These are phyloP conservation scores for Bovichtus diacanthus DNA, from an alignment of 2,797 vertebrate species.

Conservation along the genomic window DNA sequence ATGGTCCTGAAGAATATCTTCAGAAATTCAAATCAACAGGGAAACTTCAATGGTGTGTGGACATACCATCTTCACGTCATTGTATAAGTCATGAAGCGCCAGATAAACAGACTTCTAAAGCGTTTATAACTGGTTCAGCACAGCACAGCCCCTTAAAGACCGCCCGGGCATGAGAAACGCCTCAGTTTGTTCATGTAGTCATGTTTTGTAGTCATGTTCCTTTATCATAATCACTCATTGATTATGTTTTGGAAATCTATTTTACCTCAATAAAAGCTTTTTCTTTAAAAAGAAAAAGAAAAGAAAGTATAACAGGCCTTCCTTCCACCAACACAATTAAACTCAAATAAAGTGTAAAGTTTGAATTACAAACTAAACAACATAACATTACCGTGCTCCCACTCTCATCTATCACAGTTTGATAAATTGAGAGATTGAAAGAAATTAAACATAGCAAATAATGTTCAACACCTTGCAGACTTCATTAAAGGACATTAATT, in stretches of 20 bases:
- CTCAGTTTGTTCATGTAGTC: too few relatives aligned
- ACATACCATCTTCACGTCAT: constrained; percentile 3
- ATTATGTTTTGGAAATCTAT: not conserved
- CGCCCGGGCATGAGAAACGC: not conserved
- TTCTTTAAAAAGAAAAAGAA: too few relatives aligned
- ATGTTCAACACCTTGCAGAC: not conserved
- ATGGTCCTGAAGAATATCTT: constrained; percentile 20
- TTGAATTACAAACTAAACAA: not conserved
- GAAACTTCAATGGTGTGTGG: too few relatives aligned
- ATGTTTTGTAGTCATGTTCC: too few relatives aligned
- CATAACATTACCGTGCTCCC: not conserved
- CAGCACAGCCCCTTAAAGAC: not conserved
- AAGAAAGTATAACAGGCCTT: too few relatives aligned
- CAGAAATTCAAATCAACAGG: constrained; percentile 16
- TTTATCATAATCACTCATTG: not conserved
- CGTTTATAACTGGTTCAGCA: not conserved
- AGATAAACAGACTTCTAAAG: constrained; percentile 1
- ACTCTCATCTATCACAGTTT: not conserved
- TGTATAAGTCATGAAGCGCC: constrained; percentile 24
- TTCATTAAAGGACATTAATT: not conserved
- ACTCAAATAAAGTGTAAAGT: too few relatives aligned
- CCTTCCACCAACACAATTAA: too few relatives aligned
- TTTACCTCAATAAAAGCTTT: not conserved
- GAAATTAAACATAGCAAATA: not conserved
- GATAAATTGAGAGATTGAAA: too few relatives aligned